A percentile compares a stretch with the other conserved stretches of the same genome.
Conservation (phyloP, 2,113 vertebrate genomes). For the Eudyptes chrysolophus region DNA sequence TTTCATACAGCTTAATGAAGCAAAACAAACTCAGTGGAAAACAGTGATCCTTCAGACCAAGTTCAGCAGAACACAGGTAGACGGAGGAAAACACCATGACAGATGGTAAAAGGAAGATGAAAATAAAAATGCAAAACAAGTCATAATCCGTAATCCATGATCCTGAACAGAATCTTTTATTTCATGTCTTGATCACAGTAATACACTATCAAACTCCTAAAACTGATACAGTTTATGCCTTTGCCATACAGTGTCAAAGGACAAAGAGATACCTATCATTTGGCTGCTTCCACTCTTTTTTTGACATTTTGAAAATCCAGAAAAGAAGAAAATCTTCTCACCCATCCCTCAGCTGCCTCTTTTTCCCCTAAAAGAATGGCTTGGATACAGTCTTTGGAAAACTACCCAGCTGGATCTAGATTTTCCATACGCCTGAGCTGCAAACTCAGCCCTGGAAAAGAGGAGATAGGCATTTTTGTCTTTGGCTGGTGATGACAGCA, state of each 20-base stretch:
- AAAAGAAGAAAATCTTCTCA: not conserved
- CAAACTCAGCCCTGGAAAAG: not conserved
- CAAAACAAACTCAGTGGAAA: not conserved
- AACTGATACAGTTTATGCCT: not conserved
- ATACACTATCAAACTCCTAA: not conserved
- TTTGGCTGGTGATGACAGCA: not conserved
- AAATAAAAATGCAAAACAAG: not conserved
- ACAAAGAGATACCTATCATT: not conserved
- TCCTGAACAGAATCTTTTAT: not conserved
- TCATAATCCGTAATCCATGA: accelerated
- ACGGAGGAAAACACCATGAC: not conserved
- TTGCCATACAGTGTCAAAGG: not conserved
- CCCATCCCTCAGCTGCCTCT: not conserved
- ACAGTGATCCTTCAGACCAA: not conserved
- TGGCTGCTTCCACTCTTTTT: not conserved
- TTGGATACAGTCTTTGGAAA: not conserved
- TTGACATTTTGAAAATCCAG: not conserved
- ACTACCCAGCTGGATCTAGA: not conserved
- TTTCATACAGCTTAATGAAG: not conserved
- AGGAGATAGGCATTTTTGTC: not conserved
- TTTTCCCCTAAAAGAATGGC: not conserved
- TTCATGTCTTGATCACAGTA: not conserved
- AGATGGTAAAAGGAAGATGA: not conserved
- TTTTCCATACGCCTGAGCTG: not conserved
- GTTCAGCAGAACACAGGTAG: not conserved